Evolutionary conservation across 2,797 vertebrate species (phyloP).

Genomic region (Moxostoma hubbsi): DNA sequence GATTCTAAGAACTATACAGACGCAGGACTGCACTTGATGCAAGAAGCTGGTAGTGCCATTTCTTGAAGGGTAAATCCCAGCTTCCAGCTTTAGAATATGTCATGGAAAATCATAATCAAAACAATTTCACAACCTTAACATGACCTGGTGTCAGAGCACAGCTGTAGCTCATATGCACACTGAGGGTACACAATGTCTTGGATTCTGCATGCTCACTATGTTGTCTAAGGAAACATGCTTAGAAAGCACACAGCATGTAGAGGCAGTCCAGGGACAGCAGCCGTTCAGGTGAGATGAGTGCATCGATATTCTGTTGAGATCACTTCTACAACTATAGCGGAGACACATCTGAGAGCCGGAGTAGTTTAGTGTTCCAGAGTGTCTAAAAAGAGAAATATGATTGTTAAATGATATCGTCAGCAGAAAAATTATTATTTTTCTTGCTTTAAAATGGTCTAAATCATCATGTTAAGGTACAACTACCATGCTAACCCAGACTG

Average conservation of each 20-base stretch:
- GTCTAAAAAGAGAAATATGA: too few relatives aligned
- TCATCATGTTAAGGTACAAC: too few relatives aligned
- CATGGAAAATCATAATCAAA: conserved; percentile 1
- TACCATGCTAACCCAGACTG: too few relatives aligned
- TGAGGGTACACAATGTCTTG: background rate
- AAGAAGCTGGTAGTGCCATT: background rate
- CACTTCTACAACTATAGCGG: too few relatives aligned
- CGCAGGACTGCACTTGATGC: background rate
- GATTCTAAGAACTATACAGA: background rate
- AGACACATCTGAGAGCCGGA: too few relatives aligned
- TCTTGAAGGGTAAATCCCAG: background rate
- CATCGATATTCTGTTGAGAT: too few relatives aligned
- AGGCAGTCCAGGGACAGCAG: too few relatives aligned
- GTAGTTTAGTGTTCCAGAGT: too few relatives aligned
- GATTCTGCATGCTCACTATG: background rate
- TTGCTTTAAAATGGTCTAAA: too few relatives aligned
- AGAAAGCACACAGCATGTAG: background rate
- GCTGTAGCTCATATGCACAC: background rate
- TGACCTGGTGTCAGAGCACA: background rate
- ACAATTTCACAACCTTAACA: conserved; percentile 2
- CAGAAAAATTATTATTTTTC: too few relatives aligned
- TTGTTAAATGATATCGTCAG: too few relatives aligned
- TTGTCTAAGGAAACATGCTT: background rate
- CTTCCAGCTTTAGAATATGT: background rate
- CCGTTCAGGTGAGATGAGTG: too few relatives aligned